phyloP scores from a whole-genome alignment of 2,888 invertebrate species.

The Drosophila formosana region DNA sequence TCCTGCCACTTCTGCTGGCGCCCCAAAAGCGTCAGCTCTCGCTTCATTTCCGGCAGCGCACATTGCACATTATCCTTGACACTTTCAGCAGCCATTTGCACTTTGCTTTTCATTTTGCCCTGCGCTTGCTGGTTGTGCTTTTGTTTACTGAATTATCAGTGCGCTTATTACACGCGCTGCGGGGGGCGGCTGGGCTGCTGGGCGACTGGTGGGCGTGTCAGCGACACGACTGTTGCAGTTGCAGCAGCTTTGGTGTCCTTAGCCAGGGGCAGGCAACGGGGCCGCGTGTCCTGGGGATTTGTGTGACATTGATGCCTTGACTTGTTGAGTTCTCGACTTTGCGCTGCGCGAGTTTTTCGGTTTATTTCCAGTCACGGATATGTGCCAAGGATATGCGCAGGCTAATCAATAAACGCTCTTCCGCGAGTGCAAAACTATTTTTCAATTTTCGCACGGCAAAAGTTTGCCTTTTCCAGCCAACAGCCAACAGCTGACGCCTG shows the following conservation, averaged over 20 bases:
- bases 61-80: conserved; percentile 68
- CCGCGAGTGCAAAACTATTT: conserved; percentile 57
- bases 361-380: background rate
- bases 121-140: conserved; percentile 18
- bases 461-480: conserved; percentile 25
- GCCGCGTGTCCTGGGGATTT: conserved; percentile 30
- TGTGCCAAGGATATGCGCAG: conserved; percentile 2
- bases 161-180: conserved; percentile 67
- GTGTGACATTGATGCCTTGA: conserved; percentile 63
- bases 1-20: conserved; percentile 6
- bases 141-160: conserved; percentile 64
- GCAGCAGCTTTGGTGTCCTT: conserved; percentile 15
- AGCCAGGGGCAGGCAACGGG: conserved; percentile 5
- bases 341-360: background rate
- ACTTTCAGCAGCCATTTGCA: conserved; percentile 60
- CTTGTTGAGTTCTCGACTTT: conserved; percentile 16
- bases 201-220: conserved; percentile 37
- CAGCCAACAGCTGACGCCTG: conserved; percentile 34
- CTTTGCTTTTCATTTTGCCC: conserved; percentile 39
- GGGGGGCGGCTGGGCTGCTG: conserved; percentile 2
- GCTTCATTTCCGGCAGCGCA: conserved; percentile 45
- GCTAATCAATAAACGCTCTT: conserved; percentile 17
- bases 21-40: conserved; percentile 32
- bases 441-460: conserved; percentile 63
- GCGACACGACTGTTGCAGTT: conserved; percentile 50